These are phyloP conservation scores for Myotis lucifugus DNA, from an alignment of 2,113 vertebrate genomes.

Conservation along the genomic window DNA sequence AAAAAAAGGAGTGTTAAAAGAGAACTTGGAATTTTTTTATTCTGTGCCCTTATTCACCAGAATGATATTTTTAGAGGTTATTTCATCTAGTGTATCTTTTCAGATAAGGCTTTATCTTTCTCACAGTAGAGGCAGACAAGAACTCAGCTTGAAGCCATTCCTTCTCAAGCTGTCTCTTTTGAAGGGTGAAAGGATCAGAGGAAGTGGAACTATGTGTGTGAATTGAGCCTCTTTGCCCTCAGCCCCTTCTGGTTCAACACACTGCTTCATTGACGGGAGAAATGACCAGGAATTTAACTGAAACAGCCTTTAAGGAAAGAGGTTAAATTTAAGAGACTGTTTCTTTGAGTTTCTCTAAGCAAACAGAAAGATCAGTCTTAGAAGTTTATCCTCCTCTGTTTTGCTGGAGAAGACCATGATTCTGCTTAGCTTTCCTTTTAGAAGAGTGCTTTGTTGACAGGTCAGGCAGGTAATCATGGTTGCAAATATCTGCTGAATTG, in stretches of 20 bases:
- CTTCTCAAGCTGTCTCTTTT: slow-evolving; percentile 54
- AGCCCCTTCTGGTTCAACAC: slow-evolving; percentile 11
- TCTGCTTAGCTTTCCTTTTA: slow-evolving; percentile 33
- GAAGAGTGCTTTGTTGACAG: not conserved
- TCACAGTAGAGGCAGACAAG: slow-evolving; percentile 59
- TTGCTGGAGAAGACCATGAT: slow-evolving; percentile 7
- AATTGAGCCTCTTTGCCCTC: slow-evolving; percentile 57
- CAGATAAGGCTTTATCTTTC: slow-evolving; percentile 74
- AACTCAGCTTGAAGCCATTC: slow-evolving; percentile 70
- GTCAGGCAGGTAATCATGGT: not conserved
- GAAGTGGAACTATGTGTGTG: slow-evolving; percentile 48
- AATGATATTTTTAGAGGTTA: slow-evolving; percentile 82
- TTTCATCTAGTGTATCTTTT: slow-evolving; percentile 75
- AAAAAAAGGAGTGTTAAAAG: slow-evolving; percentile 81
- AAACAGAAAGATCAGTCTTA: slow-evolving; percentile 52
- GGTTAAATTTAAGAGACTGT: slow-evolving; percentile 30
- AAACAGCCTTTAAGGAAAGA: slow-evolving; percentile 16
- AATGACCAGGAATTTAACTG: not conserved
- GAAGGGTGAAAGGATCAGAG: slow-evolving; percentile 68
- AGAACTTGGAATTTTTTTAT: slow-evolving; percentile 72
- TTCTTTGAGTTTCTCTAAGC: slow-evolving; percentile 48
- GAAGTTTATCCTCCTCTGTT: not conserved
- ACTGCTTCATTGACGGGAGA: slow-evolving; percentile 37
- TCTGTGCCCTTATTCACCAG: slow-evolving; percentile 69
- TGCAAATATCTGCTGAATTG: slow-evolving; percentile 36